Conservation (phyloP, 2,797 vertebrate genomes). For the Micrastur ruficollis region DNA sequence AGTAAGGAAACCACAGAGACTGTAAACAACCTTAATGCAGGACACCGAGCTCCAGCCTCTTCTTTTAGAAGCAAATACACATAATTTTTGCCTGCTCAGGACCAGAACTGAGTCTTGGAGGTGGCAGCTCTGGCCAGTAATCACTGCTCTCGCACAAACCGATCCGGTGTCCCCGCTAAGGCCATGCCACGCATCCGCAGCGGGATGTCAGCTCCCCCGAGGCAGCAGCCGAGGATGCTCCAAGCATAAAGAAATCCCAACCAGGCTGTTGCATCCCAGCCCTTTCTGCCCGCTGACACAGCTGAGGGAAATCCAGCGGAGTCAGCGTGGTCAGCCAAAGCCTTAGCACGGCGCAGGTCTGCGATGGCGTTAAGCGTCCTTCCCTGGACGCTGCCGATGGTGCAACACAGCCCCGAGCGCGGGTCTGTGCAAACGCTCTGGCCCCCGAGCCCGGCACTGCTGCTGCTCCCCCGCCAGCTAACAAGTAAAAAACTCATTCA, state of each 20-base stretch:
- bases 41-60: neutral
- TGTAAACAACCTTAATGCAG: neutral
- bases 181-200: neutral
- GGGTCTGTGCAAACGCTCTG: too few relatives aligned
- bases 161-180: accelerated
- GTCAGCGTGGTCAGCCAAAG: neutral
- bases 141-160: neutral
- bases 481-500: neutral
- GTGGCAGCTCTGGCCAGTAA: neutral
- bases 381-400: neutral
- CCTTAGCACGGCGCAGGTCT: neutral
- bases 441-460: neutral
- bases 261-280: neutral
- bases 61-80: neutral
- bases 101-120: neutral
- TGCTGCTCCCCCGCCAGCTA: neutral
- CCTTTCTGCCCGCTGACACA: neutral
- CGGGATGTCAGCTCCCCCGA: neutral
- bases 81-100: neutral
- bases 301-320: neutral
- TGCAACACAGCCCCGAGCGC: accelerated
- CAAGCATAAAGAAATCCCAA: neutral
- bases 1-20: neutral
- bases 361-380: neutral
- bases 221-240: neutral